These are phyloP conservation scores for Camponotus vicinus DNA, from an alignment of 1,140 invertebrate species.

Conservation along the genomic window DNA sequence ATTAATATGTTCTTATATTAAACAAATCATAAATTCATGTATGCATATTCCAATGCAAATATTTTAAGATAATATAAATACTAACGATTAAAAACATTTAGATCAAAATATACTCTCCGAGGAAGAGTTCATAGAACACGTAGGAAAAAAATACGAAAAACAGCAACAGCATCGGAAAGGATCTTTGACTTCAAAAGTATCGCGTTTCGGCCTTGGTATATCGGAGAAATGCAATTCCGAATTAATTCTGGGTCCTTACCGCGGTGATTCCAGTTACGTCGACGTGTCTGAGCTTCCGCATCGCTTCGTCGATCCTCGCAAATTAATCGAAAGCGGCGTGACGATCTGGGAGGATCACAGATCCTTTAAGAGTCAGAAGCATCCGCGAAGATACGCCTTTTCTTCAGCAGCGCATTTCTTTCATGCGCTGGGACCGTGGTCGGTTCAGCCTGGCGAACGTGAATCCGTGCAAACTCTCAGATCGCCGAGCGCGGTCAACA, in stretches of 20 bases:
- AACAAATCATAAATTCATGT: background rate
- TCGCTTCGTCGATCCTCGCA: constrained; percentile 53
- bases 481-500: constrained; percentile 81
- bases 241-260: constrained; percentile 77
- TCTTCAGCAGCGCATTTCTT: constrained; percentile 84
- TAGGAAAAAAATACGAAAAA: background rate
- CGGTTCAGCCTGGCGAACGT: constrained; percentile 83
- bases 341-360: constrained; percentile 77
- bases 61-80: background rate
- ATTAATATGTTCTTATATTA: background rate
- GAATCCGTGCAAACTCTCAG: constrained; percentile 82
- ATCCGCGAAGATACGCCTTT: constrained; percentile 84
- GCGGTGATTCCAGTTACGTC: background rate
- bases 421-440: constrained; percentile 85
- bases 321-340: constrained; percentile 80
- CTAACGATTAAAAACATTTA: background rate
- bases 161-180: background rate
- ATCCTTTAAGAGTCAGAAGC: constrained; percentile 67
- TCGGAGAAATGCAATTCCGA: constrained; percentile 84
- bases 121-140: background rate
- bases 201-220: constrained; percentile 85
- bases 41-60: background rate
- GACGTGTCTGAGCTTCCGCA: background rate
- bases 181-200: constrained; percentile 68
- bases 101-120: constrained; percentile 12